Base-by-base conservation (phyloP, 2,888 invertebrate genomes). In the Timema cristinae region DNA sequence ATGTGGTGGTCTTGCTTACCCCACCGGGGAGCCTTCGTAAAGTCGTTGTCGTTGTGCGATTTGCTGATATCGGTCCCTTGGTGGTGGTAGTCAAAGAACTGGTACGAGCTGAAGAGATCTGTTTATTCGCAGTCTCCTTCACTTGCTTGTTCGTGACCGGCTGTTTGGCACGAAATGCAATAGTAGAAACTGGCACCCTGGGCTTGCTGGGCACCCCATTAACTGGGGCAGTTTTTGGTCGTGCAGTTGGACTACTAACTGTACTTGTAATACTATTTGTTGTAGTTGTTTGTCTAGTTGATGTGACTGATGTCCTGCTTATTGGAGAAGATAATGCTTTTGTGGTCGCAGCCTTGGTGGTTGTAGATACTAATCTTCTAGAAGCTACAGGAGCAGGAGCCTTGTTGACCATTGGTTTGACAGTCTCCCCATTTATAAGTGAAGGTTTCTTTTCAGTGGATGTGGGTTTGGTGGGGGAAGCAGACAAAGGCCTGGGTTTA, bases 51-150 rank as follows among this genome's bases (percentile, higher is more conserved):
- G 78, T 77, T 61, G 79, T 79, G 79, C 32, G 32, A 4, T 32
- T 32, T 32, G 32, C 32, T 32, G 32, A 32, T 32, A 32, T 77
- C 68, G 78, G 69, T 16, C 71, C 32, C 16, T 10, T 63, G 63
- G 47, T 73, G 73, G 73, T 73, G 50, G n/a, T 69, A 11, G 77
- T 76, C 76, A 78, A 54, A 75, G 80, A 75, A 81, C 81, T 78
- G 79, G 82, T 83, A 81, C 87, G 79, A 79, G 82, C 81, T 73
- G 87, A 85, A 13, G 87, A 87, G 78, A 90, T 85, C 79, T 88
- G 87, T 79, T 89, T 90, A 80, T 90, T 91, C 69, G 88, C 88
- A 77, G 88, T 87, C 76, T 91, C 90, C 81, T 91, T 90, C 75
- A 85, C 87, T 78, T 88, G 88, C 78, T 91, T 91, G 81, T 87